Evolutionary conservation across 37 sponge, comb jelly and placozoan genomes (phyloP), one percentile per base, ranked within the genome.

Genomic region (Aplysina aerophoba): DNA sequence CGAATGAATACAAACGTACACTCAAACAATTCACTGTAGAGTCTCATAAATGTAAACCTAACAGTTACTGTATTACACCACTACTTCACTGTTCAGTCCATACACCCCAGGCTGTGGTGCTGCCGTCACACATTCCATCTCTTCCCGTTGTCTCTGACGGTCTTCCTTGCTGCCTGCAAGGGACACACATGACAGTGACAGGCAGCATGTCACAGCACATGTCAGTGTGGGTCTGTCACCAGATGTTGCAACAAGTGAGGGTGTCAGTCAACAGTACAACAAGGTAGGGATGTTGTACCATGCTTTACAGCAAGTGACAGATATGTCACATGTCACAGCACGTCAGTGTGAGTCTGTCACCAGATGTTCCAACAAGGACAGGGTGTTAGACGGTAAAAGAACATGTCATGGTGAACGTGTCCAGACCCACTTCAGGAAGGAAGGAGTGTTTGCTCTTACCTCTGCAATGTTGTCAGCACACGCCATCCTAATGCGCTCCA

Each of bases 401-500:
- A n/a, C n/a, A n/a, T n/a, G n/a, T n/a, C n/a, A n/a, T n/a, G n/a
- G n/a, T n/a, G n/a, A n/a, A n/a, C n/a, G n/a, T n/a, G n/a, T n/a
- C n/a, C n/a, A n/a, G n/a, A n/a, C n/a, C n/a, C n/a, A n/a, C n/a
- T n/a, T n/a, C n/a, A n/a, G n/a, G n/a, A n/a, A n/a, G n/a, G n/a
- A n/a, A n/a, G n/a, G n/a, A n/a, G n/a, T 44, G 50, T 8, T 3
- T 44, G 50, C 50, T 44, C 6, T 40, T 2, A 84, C 72, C 63
- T 86, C 50, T 4, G 87, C 84, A 79, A 95, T 85, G 22, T 86
- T 73, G 63, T 96, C 97, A 17, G 24, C 28, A 89, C 97, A 96
- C 16, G 91, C 90, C 94, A 96, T 86, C 33, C 97, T 55, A 11
- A 93, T 93, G 50, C 91, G 71, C 65, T 96, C 94, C 63, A 79